Evolutionary conservation across 2,888 invertebrate species (phyloP).

Genomic region (Volucella zonaria): DNA sequence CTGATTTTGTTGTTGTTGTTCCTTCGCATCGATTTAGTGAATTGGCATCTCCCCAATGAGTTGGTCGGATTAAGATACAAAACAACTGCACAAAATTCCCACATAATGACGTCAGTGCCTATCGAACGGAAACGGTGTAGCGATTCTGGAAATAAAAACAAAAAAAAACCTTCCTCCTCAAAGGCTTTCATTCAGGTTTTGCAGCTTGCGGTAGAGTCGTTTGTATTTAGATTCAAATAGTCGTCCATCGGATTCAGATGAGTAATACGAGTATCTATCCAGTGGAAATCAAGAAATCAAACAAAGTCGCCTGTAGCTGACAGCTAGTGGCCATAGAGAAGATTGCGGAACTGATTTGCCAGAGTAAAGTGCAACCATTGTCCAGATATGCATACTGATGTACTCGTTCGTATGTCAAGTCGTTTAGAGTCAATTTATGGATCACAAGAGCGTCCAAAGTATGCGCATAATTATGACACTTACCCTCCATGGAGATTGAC

Average conservation of each 20-base stretch:
- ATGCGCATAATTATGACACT: constrained; percentile 55
- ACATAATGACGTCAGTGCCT: constrained; percentile 53
- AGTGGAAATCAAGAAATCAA: not conserved
- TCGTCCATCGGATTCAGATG: not conserved
- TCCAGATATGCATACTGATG: not conserved
- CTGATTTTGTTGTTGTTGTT: constrained; percentile 4
- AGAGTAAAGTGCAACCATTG: not conserved
- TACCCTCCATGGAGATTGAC: constrained; percentile 42
- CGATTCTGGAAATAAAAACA: constrained; percentile 15
- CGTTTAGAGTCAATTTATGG: constrained; percentile 24
- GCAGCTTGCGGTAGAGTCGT: not conserved
- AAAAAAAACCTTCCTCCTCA: constrained; percentile 2
- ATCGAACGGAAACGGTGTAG: constrained; percentile 49
- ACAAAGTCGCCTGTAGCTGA: not conserved
- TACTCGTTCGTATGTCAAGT: not conserved
- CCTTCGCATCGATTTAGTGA: constrained; percentile 40
- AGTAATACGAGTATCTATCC: too few relatives aligned
- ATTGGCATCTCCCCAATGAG: constrained; percentile 17
- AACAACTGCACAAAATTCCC: constrained; percentile 28
- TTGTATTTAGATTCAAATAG: not conserved
- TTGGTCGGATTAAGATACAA: constrained; percentile 47
- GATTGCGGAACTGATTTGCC: constrained; percentile 1
- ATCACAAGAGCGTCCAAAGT: constrained; percentile 26
- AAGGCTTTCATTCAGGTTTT: constrained; percentile 48
- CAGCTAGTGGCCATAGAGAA: not conserved